Percentiles rank a stretch among this genome's conserved stretches.
These are phyloP conservation scores for Drepana falcataria DNA, from an alignment of 2,888 invertebrate genomes.

Conservation along the genomic window DNA sequence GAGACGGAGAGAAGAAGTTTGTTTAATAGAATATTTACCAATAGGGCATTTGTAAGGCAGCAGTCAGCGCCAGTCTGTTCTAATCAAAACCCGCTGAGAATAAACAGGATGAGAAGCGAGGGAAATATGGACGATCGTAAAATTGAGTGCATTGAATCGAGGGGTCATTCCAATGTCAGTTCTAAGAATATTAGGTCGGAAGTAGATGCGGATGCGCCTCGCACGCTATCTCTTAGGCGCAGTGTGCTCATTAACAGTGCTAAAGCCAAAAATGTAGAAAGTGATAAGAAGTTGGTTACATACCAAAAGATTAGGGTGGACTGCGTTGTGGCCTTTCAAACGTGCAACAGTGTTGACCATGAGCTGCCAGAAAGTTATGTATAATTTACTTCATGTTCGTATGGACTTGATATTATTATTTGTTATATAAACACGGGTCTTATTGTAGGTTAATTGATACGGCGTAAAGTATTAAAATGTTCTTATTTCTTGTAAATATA, in stretches of 20 bases:
- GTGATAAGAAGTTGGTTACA: constrained; percentile 50
- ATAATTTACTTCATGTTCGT: constrained; percentile 27
- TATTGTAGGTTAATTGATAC: no score
- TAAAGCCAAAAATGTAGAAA: constrained; percentile 62
- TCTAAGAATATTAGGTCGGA: constrained; percentile 47
- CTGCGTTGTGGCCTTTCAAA: constrained; percentile 64
- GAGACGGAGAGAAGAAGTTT: constrained; percentile 40
- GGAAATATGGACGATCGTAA: constrained; percentile 55
- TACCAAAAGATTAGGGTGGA: constrained; percentile 65
- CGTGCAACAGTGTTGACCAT: constrained; percentile 60
- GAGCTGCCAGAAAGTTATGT: constrained; percentile 71
- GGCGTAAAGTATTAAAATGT: no score
- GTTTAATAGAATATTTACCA: constrained; percentile 57
- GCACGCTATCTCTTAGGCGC: constrained; percentile 64
- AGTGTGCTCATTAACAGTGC: constrained; percentile 72
- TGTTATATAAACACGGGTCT: constrained; percentile 2
- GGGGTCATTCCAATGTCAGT: constrained; percentile 56
- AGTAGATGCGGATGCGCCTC: constrained; percentile 42
- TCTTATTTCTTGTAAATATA: no score
- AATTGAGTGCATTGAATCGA: constrained; percentile 20
- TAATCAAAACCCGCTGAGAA: constrained; percentile 42
- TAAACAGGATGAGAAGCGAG: constrained; percentile 63
- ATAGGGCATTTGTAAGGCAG: constrained; percentile 57
- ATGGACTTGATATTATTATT: constrained; percentile 15
- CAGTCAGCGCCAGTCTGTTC: constrained; percentile 64